Evolutionary conservation across 2,888 invertebrate species (phyloP).

Genomic region (Ichneumon xanthorius): DNA sequence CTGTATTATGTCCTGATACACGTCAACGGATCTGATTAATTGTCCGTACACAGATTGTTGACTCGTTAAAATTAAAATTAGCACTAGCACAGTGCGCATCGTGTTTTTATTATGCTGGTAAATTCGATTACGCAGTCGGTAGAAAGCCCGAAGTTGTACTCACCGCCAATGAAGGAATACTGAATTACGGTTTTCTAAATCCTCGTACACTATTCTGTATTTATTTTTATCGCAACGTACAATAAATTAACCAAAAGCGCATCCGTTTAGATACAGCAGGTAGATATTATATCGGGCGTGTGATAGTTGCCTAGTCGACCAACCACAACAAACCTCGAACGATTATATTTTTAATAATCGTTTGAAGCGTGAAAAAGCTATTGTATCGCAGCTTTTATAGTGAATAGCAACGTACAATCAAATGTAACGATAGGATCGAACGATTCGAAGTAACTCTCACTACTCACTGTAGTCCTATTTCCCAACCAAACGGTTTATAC

Average conservation of each 20-base stretch:
- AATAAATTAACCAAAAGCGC: background rate
- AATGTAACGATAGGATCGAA: conserved; percentile 1
- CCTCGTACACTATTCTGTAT: background rate
- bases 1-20: conserved; percentile 77
- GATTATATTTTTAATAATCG: conserved; percentile 2
- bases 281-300: background rate
- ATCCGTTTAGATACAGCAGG: conserved; percentile 26
- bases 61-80: conserved; percentile 40
- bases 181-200: background rate
- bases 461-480: conserved; percentile 11
- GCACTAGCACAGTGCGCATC: conserved; percentile 21
- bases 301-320: background rate
- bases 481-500: background rate
- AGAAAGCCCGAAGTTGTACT: background rate
- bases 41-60: conserved; percentile 31
- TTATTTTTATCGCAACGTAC: background rate
- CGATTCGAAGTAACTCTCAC: conserved; percentile 20
- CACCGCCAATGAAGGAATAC: background rate
- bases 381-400: background rate
- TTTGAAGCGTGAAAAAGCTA: background rate
- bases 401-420: background rate
- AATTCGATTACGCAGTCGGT: background rate
- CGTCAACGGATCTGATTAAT: conserved; percentile 74
- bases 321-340: conserved; percentile 14
- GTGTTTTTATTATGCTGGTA: background rate